Conservation (phyloP, 2,113 vertebrate species). For the Chionis minor region DNA sequence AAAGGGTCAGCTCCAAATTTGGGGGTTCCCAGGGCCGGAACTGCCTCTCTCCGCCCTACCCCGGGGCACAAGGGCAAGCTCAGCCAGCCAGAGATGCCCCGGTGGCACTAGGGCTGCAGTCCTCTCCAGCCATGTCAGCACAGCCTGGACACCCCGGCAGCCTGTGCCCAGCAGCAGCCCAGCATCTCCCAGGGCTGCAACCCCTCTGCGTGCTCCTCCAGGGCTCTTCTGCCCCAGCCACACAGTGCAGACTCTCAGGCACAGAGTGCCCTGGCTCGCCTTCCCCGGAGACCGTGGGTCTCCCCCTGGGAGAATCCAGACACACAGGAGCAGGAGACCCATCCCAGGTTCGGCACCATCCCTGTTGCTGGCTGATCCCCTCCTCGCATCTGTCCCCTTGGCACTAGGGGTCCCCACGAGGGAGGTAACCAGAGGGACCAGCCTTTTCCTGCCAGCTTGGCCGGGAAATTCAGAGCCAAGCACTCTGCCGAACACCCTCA, state of each 20-base stretch:
- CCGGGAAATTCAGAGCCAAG: background rate
- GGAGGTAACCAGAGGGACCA: background rate
- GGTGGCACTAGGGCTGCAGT: background rate
- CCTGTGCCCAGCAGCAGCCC: background rate
- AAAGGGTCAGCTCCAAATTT: background rate
- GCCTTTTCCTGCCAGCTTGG: background rate
- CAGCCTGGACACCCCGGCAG: background rate
- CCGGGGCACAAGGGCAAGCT: background rate
- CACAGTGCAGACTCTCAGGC: background rate
- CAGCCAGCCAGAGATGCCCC: background rate
- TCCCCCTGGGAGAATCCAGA: background rate
- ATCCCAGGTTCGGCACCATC: background rate
- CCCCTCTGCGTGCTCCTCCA: background rate
- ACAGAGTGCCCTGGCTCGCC: fast-evolving
- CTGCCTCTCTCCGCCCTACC: background rate
- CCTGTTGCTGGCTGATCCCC: background rate
- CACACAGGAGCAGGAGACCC: background rate
- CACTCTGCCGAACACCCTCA: background rate
- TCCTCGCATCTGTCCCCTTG: background rate
- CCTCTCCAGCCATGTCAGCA: background rate
- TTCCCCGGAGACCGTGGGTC: background rate
- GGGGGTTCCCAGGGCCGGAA: background rate
- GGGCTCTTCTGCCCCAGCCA: background rate
- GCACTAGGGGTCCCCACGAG: background rate
- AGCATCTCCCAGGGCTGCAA: background rate